Evolutionary conservation across 2,888 invertebrate species (phyloP), one percentile per base, ranked within the genome.

Genomic region (Drosophila mimica): DNA sequence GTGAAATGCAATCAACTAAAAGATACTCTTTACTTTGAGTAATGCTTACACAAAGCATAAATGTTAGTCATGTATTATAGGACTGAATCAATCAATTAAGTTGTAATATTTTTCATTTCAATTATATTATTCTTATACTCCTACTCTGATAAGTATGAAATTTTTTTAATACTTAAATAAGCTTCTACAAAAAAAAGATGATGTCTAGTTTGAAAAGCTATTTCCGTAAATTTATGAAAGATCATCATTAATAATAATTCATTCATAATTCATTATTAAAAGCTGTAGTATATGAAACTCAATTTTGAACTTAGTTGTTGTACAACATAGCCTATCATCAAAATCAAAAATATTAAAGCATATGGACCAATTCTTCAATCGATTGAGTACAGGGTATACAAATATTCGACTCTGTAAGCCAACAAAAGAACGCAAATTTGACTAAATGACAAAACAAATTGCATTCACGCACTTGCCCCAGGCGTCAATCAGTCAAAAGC

Each of bases 401-500:
- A 63, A 36, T 57, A 59, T 28, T 15, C 61, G 15, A 34, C 9
- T 56, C 33, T 49, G 38, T 63, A 30, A 40, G 48, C 40, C 34
- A 20, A 25, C 48, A 54, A 51, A 58, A 49, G 46, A 71, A 86
- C 76, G 74, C 70, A 86, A 86, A 86, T 83, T 78, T 54, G 15
- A 65, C 61, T 54, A 60, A 62, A 71, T 70, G 58, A 62, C 58
- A 66, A 72, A 83, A 66, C 70, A 74, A 81, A 80, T 69, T 72
- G 70, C 81, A 62, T 68, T 72, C 75, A 78, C 78, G 75, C 81
- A 76, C 63, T 34, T 48, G 79, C 77, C 79, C 30, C 59, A 51
- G 69, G 79, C 76, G 71, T 70, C 85, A 88, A 88, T 84, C 80
- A 77, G 70, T 82, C 86, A 84, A 69, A 67, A 60, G 70, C 58